Evolutionary conservation across 2,797 vertebrate genomes (phyloP).

Genomic region (Hemitrygon akajei): DNA sequence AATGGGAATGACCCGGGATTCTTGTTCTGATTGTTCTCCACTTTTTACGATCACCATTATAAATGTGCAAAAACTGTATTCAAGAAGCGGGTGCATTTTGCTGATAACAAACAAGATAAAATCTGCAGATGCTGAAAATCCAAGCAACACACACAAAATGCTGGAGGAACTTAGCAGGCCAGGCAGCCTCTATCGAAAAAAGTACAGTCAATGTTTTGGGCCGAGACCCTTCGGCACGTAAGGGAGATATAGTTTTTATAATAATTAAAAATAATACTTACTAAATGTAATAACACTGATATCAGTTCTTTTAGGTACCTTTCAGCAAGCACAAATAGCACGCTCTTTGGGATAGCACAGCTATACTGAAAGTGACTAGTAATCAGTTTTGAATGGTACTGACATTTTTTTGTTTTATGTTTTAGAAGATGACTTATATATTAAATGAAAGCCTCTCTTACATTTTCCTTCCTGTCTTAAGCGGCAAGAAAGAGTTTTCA

Average conservation of each 20-base stretch:
- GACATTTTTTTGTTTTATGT: not conserved
- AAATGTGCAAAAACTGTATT: not conserved
- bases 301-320: not conserved
- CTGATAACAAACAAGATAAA: no score
- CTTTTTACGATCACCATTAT: not conserved
- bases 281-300: not conserved
- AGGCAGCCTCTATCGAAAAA: no score
- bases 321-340: not conserved
- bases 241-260: not conserved
- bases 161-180: no score
- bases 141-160: no score
- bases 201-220: no score
- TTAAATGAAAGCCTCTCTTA: not conserved
- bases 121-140: no score
- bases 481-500: not conserved
- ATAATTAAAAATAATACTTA: not conserved
- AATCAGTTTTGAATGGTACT: not conserved
- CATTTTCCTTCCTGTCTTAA: constrained; percentile 4
- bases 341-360: not conserved
- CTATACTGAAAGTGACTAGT: not conserved
- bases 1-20: not conserved
- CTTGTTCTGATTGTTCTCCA: not conserved
- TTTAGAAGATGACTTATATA: not conserved
- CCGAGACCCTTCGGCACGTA: not conserved
- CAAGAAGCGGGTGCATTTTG: no score